Evolutionary conservation across 2,888 invertebrate species (phyloP).

Genomic region (Mythimna albipuncta): DNA sequence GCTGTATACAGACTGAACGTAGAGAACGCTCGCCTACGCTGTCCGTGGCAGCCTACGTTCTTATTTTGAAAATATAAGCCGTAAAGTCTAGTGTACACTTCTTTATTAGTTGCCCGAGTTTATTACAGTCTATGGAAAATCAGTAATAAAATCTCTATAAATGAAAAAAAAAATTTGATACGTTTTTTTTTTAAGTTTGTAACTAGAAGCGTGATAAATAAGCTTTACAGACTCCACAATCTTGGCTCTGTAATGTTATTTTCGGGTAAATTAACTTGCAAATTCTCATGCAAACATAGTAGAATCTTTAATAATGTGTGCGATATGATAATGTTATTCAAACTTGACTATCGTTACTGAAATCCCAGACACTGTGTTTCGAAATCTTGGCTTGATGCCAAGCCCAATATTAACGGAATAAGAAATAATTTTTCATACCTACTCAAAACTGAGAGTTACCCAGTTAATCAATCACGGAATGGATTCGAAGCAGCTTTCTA

Average conservation of each 20-base stretch:
- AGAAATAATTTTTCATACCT: slow-evolving; percentile 33
- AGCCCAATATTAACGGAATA: slow-evolving; percentile 28
- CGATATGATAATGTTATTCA: slow-evolving; percentile 53
- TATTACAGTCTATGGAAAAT: slow-evolving; percentile 12
- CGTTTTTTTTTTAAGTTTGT: background rate
- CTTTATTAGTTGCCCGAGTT: slow-evolving; percentile 35
- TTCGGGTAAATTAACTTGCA: slow-evolving; percentile 32
- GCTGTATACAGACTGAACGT: slow-evolving; percentile 71
- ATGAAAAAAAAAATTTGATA: background rate
- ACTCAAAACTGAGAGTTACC: slow-evolving; percentile 22
- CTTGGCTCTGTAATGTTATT: slow-evolving; percentile 11
- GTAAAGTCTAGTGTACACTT: slow-evolving; percentile 27
- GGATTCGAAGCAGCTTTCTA: slow-evolving; percentile 18
- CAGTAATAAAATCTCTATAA: slow-evolving; percentile 16
- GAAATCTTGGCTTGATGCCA: slow-evolving; percentile 50
- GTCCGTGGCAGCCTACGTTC: slow-evolving; percentile 49
- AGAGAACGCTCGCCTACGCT: slow-evolving; percentile 51
- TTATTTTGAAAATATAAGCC: slow-evolving; percentile 59
- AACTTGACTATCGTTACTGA: slow-evolving; percentile 34
- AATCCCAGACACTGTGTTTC: slow-evolving; percentile 33
- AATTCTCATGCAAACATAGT: slow-evolving; percentile 35
- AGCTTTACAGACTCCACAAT: background rate
- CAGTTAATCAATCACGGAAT: slow-evolving; percentile 35
- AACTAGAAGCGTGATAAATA: background rate
- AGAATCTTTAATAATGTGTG: slow-evolving; percentile 43